phyloP scores from a whole-genome alignment of 2,113 vertebrate species.

The Caranx ignobilis region DNA sequence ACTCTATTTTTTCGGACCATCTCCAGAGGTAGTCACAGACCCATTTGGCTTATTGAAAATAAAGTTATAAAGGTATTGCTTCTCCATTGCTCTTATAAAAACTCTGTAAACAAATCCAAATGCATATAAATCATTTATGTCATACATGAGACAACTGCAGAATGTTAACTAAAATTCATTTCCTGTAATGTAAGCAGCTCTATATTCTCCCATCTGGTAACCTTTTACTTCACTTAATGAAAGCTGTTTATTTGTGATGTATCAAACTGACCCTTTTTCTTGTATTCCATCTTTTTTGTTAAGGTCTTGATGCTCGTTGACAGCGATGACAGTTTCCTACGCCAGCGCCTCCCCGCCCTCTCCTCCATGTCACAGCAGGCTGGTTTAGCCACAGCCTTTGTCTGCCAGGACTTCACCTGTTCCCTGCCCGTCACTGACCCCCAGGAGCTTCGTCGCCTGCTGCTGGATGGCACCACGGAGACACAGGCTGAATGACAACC shows the following conservation, averaged over 20 bases:
- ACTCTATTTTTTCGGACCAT: neutral
- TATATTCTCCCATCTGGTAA: too few species aligned
- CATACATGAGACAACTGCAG: neutral
- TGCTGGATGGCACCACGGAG: conserved; percentile 74
- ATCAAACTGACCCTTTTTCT: neutral
- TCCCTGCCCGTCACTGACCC: conserved; percentile 89
- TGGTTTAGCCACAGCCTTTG: conserved; percentile 86
- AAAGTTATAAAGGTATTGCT: neutral
- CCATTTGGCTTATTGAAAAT: neutral
- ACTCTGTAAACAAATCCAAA: neutral
- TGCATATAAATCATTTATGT: neutral
- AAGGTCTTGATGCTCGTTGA: conserved; percentile 92
- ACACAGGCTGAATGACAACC: neutral
- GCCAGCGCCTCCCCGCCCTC: conserved; percentile 88
- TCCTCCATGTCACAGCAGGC: conserved; percentile 84
- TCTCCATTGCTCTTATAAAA: neutral
- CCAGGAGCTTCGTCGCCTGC: conserved; percentile 86
- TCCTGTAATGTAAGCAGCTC: neutral
- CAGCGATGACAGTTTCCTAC: conserved; percentile 85
- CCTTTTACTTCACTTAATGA: too few species aligned
- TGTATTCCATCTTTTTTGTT: neutral
- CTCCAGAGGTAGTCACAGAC: neutral
- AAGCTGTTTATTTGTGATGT: neutral
- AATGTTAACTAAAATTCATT: neutral
- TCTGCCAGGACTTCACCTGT: conserved; percentile 91